A percentile compares a stretch with the other conserved stretches of the same genome.
Conservation (phyloP, 1,140 invertebrate species). For the Sminthurides bifidus region DNA sequence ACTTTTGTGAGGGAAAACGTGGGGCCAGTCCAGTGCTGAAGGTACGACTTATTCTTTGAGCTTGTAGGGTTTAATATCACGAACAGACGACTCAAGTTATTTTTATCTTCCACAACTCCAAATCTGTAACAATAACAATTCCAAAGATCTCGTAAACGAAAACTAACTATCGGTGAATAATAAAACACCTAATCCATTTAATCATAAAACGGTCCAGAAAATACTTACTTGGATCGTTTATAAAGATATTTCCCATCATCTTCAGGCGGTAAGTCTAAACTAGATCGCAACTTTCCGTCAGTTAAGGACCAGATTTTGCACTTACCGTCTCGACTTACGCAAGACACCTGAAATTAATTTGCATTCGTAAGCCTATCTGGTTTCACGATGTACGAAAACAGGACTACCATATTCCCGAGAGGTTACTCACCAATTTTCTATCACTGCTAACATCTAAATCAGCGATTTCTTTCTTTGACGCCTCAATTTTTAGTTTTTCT, state of each 20-base stretch:
- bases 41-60: slow-evolving; percentile 42
- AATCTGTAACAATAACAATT: slow-evolving; percentile 16
- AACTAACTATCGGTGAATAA: slow-evolving; percentile 3
- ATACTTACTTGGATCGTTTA: slow-evolving; percentile 59
- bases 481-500: slow-evolving; percentile 52
- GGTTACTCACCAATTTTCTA: slow-evolving; percentile 48
- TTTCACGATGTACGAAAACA: neutral
- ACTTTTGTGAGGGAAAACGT: slow-evolving; percentile 43
- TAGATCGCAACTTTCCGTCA: slow-evolving; percentile 49
- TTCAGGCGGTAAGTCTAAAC: slow-evolving; percentile 59
- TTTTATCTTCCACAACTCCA: slow-evolving; percentile 19
- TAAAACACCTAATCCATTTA: no score
- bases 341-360: slow-evolving; percentile 48
- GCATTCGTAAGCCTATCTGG: neutral
- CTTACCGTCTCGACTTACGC: slow-evolving; percentile 75
- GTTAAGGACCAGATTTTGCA: slow-evolving; percentile 64
- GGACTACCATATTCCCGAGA: neutral
- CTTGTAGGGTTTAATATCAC: slow-evolving; percentile 32
- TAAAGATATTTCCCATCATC: slow-evolving; percentile 65
- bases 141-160: neutral
- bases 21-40: slow-evolving; percentile 55
- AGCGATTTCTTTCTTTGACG: slow-evolving; percentile 72
- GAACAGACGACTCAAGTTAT: slow-evolving; percentile 16
- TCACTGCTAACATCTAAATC: slow-evolving; percentile 78
- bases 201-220: no score